A percentile compares a stretch with the other conserved stretches of the same genome.
Evolutionary conservation across 2,888 invertebrate species (phyloP).

Genomic region (Acleris emargana): DNA sequence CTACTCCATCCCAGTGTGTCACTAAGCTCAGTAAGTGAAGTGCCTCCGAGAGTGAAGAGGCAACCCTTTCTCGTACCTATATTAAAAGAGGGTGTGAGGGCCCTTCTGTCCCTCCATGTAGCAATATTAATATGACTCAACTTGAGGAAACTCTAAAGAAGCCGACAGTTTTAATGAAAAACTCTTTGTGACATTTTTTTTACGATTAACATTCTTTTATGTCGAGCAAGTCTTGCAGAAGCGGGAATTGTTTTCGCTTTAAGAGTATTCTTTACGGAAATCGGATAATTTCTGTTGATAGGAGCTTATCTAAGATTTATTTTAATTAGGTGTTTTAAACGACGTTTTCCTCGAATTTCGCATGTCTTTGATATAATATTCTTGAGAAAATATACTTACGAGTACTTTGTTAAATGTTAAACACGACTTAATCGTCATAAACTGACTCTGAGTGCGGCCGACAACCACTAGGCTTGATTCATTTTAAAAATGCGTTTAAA

Average conservation of each 20-base stretch:
- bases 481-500: too few species aligned
- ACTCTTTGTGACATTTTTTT: constrained; percentile 27
- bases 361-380: too few species aligned
- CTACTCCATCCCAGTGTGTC: constrained; percentile 26
- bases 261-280: constrained; percentile 12
- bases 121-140: constrained; percentile 36
- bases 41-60: constrained; percentile 31
- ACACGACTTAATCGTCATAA: too few species aligned
- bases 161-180: constrained; percentile 27
- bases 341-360: too few species aligned
- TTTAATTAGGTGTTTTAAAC: too few species aligned
- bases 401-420: too few species aligned
- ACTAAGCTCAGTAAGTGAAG: constrained; percentile 29
- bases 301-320: constrained; percentile 4
- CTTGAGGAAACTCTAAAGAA: constrained; percentile 23
- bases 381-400: too few species aligned
- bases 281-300: constrained; percentile 12
- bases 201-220: constrained; percentile 32
- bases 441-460: too few species aligned
- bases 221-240: constrained; percentile 6
- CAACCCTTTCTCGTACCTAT: constrained; percentile 33
- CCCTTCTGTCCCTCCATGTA: constrained; percentile 27
- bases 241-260: constrained; percentile 28
- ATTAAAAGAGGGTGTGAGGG: constrained; percentile 28
- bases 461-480: too few species aligned